Evolutionary conservation across 2,113 vertebrate species (phyloP).

Genomic region (Eretmochelys imbricata): DNA sequence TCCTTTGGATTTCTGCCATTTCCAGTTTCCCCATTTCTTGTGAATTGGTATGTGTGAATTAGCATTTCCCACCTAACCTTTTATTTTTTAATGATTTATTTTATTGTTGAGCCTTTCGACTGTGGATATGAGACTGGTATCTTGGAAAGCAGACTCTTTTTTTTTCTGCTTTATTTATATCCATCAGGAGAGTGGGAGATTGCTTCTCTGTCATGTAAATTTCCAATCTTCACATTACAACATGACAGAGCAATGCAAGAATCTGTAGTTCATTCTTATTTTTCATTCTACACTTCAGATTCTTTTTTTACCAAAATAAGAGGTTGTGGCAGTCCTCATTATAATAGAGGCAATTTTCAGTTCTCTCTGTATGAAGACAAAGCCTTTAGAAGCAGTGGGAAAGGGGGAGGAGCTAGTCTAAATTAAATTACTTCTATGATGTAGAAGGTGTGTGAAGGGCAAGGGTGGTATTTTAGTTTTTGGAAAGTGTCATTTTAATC

Average conservation of each 20-base stretch:
- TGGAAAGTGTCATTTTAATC: background rate
- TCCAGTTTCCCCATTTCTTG: background rate
- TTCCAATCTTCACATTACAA: conserved; percentile 58
- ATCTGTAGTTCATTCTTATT: conserved; percentile 55
- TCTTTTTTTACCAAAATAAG: background rate
- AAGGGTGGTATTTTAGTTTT: background rate
- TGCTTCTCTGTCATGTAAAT: conserved; percentile 62
- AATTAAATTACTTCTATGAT: conserved; percentile 1
- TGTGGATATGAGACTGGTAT: conserved; percentile 54
- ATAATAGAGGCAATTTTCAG: background rate
- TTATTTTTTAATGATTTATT: background rate
- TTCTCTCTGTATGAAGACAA: conserved; percentile 20
- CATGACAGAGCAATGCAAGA: conserved; percentile 51
- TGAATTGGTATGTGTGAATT: conserved; percentile 41
- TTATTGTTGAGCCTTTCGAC: conserved; percentile 63
- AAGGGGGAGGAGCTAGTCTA: conserved; percentile 26
- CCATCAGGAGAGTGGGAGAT: conserved; percentile 40
- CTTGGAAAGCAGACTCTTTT: conserved; percentile 62
- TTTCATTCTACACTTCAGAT: conserved; percentile 37
- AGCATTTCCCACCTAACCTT: conserved; percentile 53
- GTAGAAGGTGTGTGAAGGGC: background rate
- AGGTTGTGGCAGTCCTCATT: background rate
- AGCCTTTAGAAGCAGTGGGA: conserved; percentile 33
- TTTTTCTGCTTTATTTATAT: conserved; percentile 62
- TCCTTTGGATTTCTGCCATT: conserved; percentile 17